Percentiles rank a stretch among this genome's conserved stretches.
phyloP scores from a whole-genome alignment of 35 echinoderm and acorn worm genomes.

The Holothuria glaberrima region DNA sequence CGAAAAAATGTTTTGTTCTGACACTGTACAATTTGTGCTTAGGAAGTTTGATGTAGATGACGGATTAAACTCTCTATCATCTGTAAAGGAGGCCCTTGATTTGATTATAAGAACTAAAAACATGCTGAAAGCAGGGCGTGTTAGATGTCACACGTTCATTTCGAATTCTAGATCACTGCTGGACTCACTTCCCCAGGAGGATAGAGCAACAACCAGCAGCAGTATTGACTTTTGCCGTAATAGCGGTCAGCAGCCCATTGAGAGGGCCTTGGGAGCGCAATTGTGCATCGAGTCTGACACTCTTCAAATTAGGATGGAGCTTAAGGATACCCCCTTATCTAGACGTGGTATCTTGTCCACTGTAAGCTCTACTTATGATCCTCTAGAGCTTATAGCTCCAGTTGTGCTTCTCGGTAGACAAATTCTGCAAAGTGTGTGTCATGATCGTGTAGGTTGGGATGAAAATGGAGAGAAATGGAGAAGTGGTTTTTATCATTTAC shows the following conservation, averaged over 20 bases:
- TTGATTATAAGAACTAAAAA: background rate
- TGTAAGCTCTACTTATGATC: conserved; percentile 72
- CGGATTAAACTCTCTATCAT: background rate
- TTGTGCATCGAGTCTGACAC: conserved; percentile 66
- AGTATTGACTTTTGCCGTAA: background rate
- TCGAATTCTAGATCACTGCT: conserved; percentile 17
- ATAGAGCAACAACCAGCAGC: background rate
- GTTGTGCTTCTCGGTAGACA: conserved; percentile 47
- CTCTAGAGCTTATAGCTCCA: conserved; percentile 61
- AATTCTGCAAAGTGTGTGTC: conserved; percentile 57
- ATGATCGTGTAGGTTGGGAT: conserved; percentile 54
- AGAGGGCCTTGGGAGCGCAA: conserved; percentile 62
- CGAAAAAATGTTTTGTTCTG: background rate
- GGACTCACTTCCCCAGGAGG: background rate
- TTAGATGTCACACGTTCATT: conserved; percentile 5
- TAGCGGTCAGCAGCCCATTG: conserved; percentile 38
- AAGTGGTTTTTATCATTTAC: conserved; percentile 21
- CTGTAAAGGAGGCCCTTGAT: background rate
- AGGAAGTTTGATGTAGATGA: conserved; percentile 88
- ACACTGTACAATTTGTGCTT: conserved; percentile 19
- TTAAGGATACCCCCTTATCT: conserved; percentile 33
- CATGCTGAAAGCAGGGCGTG: background rate
- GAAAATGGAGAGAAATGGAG: conserved; percentile 37
- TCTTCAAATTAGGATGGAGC: conserved; percentile 40
- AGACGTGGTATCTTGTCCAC: conserved; percentile 55